Percentiles rank a stretch among this genome's conserved stretches.
Conservation (phyloP, 2,888 invertebrate species). For the Amiota mariae region DNA sequence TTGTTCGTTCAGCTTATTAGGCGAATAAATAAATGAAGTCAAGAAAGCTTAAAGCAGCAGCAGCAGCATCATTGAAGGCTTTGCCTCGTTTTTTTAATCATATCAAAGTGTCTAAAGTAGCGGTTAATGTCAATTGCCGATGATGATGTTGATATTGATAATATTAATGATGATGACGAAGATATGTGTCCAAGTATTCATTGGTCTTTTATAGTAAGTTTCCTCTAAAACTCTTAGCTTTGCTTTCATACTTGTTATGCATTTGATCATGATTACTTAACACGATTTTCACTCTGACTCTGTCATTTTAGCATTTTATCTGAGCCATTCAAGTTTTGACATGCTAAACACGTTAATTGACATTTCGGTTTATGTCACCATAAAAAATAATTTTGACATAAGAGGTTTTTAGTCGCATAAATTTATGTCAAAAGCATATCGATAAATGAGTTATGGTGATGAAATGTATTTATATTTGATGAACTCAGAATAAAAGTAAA, state of each 20-base stretch:
- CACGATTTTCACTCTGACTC: too few species aligned
- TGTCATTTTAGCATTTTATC: too few species aligned
- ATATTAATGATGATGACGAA: too few species aligned
- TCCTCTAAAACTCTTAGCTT: too few species aligned
- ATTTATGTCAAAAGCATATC: not conserved
- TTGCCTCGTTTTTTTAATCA: slow-evolving; percentile 47
- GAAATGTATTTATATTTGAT: not conserved
- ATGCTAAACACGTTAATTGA: not conserved
- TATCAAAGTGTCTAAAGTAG: slow-evolving; percentile 55
- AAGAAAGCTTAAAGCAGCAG: not conserved
- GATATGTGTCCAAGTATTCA: too few species aligned
- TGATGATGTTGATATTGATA: too few species aligned
- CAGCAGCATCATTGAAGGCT: not conserved
- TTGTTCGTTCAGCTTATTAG: too few species aligned
- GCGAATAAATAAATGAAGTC: too few species aligned
- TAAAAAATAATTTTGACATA: not conserved
- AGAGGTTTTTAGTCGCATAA: not conserved
- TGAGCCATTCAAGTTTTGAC: too few species aligned
- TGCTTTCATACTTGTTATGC: too few species aligned
- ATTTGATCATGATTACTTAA: too few species aligned
- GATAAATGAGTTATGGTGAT: not conserved
- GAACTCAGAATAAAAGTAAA: not conserved
- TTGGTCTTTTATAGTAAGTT: too few species aligned
- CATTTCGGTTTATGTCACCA: slow-evolving; percentile 14
- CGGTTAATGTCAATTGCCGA: slow-evolving; percentile 53